phyloP scores from a whole-genome alignment of 1,140 invertebrate species.

The Scaptomyza montana region DNA sequence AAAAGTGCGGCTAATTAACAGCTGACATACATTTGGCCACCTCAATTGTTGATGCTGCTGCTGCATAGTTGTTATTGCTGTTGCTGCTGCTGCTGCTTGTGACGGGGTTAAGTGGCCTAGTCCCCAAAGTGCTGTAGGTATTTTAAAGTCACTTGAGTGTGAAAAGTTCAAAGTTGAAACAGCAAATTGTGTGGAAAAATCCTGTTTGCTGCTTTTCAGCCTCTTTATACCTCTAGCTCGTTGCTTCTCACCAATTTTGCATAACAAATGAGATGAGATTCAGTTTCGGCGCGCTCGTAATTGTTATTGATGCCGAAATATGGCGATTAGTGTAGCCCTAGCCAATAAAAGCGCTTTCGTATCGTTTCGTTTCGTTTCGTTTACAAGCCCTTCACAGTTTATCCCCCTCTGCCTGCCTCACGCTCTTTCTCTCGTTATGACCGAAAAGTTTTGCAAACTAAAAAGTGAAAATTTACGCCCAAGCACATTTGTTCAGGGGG shows the following conservation, averaged over 20 bases:
- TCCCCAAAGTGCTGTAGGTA: not conserved
- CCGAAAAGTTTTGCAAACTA: conserved; percentile 60
- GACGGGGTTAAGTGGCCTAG: conserved; percentile 49
- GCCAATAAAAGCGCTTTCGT: conserved; percentile 3
- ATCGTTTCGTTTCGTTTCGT: not conserved
- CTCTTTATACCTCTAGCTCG: not conserved
- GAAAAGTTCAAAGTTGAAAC: conserved; percentile 18
- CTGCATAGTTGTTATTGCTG: not conserved
- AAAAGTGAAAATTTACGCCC: conserved; percentile 70
- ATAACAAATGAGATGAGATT: conserved; percentile 56
- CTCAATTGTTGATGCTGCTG: conserved; percentile 11
- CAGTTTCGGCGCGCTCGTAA: conserved; percentile 34
- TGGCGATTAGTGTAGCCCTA: conserved; percentile 59
- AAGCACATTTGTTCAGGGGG: conserved; percentile 19
- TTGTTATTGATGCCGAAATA: conserved; percentile 74
- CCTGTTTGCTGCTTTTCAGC: conserved; percentile 15
- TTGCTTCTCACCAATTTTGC: conserved; percentile 25
- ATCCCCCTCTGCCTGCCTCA: not conserved
- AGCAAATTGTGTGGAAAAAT: conserved; percentile 65
- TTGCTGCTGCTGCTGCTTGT: conserved; percentile 20
- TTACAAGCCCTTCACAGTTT: too few species aligned
- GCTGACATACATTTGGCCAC: conserved; percentile 61
- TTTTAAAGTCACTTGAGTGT: conserved; percentile 34
- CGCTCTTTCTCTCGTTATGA: not conserved
- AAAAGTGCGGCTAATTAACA: conserved; percentile 67